Conservation (phyloP, 2,113 vertebrate species). For the Daphoenositta chrysoptera region DNA sequence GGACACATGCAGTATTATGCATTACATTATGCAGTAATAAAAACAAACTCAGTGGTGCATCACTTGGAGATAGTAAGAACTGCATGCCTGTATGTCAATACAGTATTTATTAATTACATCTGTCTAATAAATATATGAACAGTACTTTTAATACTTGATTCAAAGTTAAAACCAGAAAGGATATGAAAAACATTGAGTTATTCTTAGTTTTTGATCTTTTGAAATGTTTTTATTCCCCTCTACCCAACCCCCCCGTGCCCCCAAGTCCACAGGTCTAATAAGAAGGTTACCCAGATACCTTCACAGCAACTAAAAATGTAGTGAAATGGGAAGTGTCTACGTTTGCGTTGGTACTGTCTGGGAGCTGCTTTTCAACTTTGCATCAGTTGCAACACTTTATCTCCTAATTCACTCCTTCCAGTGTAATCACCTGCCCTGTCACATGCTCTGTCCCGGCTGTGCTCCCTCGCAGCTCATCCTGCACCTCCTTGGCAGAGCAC, state of each 20-base stretch:
- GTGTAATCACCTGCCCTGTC: not conserved
- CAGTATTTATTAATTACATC: not conserved
- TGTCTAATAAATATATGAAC: not conserved
- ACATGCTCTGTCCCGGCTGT: not conserved
- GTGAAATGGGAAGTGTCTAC: not conserved
- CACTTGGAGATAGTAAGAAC: not conserved
- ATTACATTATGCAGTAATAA: not conserved
- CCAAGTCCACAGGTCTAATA: not conserved
- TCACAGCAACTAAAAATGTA: not conserved
- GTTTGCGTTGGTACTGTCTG: not conserved
- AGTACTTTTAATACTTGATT: not conserved
- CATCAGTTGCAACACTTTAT: not conserved
- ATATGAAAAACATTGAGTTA: not conserved
- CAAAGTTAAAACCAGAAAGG: not conserved
- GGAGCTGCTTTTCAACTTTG: not conserved
- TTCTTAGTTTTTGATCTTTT: not conserved
- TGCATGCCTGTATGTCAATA: not conserved
- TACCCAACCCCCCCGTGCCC: accelerated
- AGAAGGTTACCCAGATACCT: not conserved
- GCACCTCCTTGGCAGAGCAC: not conserved
- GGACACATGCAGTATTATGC: accelerated
- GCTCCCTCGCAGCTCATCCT: not conserved
- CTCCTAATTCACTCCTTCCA: not conserved
- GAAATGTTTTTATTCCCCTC: not conserved
- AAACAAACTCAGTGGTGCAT: not conserved